phyloP scores from a whole-genome alignment of 2,113 vertebrate genomes.

The Acanthochromis polyacanthus region DNA sequence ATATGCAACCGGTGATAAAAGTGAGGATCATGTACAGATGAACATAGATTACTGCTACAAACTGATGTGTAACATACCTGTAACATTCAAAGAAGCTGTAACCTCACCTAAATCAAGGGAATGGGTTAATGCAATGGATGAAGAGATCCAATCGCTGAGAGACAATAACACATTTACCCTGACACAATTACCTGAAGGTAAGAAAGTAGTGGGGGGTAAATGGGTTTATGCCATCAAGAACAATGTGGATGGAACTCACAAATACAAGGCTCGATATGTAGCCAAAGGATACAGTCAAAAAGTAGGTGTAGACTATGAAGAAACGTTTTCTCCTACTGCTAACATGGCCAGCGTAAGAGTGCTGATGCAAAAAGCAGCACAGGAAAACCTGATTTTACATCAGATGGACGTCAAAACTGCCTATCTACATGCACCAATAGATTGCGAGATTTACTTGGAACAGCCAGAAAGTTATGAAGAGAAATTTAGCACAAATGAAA shows the following conservation, averaged over 20 bases:
- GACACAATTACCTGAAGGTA: background rate
- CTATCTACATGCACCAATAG: background rate
- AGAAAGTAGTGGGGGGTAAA: slow-evolving; percentile 15
- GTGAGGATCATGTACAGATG: background rate
- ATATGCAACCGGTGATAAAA: background rate
- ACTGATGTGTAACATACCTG: too few species aligned
- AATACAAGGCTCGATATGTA: background rate
- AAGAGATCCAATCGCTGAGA: background rate
- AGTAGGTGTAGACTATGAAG: background rate
- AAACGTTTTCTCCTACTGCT: slow-evolving; percentile 1
- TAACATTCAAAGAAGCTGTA: too few species aligned
- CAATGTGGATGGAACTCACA: background rate
- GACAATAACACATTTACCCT: background rate
- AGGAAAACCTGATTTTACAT: background rate
- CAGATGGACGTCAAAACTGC: slow-evolving; percentile 21
- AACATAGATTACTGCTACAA: too few species aligned
- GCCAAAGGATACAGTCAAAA: background rate
- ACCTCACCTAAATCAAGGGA: too few species aligned
- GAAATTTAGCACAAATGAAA: background rate
- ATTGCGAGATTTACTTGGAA: slow-evolving; percentile 5
- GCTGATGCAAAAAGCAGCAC: background rate
- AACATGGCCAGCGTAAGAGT: background rate
- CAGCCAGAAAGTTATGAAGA: slow-evolving; percentile 10
- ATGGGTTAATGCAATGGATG: too few species aligned
- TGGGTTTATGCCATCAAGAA: background rate